These are phyloP conservation scores for Heliopora coerulea DNA, from an alignment of 92 coral and sea anemone genomes.

Conservation along the genomic window DNA sequence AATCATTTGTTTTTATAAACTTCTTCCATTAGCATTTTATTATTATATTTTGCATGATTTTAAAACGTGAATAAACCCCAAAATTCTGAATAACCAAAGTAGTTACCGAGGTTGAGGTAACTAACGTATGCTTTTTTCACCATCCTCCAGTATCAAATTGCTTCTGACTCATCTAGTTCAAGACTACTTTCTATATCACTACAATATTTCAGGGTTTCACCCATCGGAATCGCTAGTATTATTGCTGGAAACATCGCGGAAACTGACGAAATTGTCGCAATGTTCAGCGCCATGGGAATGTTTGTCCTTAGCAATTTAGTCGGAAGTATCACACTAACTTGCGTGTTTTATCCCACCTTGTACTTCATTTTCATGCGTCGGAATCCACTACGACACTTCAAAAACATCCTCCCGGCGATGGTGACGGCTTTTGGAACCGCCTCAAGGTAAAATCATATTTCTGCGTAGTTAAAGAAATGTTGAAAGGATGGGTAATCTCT, in stretches of 20 bases:
- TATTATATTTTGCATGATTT: too few relatives aligned
- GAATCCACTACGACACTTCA: not conserved
- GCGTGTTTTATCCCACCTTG: conserved; percentile 2
- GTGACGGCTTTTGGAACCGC: conserved; percentile 19
- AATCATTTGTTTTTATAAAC: too few relatives aligned
- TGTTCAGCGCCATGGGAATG: conserved; percentile 10
- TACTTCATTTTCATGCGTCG: conserved; percentile 6
- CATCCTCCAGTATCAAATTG: too few relatives aligned
- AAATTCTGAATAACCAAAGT: too few relatives aligned
- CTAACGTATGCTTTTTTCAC: too few relatives aligned
- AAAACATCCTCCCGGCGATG: not conserved
- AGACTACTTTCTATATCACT: too few relatives aligned
- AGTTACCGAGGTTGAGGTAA: too few relatives aligned
- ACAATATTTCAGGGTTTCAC: conserved; percentile 6
- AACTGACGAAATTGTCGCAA: not conserved
- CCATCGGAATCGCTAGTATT: conserved; percentile 12
- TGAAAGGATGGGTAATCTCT: too few relatives aligned
- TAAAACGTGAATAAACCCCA: too few relatives aligned
- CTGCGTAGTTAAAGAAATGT: too few relatives aligned
- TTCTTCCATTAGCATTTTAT: too few relatives aligned
- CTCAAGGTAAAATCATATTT: not conserved
- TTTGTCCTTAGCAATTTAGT: not conserved
- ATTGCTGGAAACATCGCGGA: conserved; percentile 25
- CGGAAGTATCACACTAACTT: conserved; percentile 1
- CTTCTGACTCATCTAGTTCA: too few relatives aligned